Percentiles rank a stretch among this genome's conserved stretches.
Conservation (phyloP, 2,888 invertebrate genomes). For the Pyrocoelia pectoralis region DNA sequence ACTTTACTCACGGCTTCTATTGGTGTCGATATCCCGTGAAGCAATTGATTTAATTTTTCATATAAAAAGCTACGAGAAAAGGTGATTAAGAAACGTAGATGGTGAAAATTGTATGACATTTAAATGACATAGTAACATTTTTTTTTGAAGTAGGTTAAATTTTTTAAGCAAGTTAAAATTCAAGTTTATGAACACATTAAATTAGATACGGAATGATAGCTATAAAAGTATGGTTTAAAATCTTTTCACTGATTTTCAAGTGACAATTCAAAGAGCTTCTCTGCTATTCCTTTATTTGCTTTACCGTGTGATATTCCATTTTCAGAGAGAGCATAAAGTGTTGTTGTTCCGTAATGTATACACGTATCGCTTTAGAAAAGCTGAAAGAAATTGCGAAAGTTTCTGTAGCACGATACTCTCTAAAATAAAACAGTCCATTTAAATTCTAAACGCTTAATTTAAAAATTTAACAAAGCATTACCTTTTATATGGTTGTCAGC, state of each 20-base stretch:
- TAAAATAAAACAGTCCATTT: slow-evolving; percentile 10
- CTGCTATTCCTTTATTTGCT: background rate
- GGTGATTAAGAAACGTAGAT: no score
- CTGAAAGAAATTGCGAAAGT: slow-evolving; percentile 2
- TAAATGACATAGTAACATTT: no score
- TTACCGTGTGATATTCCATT: background rate
- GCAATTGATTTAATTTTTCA: no score
- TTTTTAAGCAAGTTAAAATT: no score
- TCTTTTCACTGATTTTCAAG: background rate
- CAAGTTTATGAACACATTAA: no score
- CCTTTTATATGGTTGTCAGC: background rate
- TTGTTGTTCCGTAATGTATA: slow-evolving; percentile 2
- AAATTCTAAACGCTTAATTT: slow-evolving; percentile 10
- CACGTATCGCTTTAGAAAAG: background rate
- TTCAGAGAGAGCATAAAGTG: background rate
- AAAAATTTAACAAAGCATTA: slow-evolving; percentile 11
- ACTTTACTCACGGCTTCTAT: no score
- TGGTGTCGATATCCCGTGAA: no score
- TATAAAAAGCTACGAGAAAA: no score
- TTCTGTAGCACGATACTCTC: background rate
- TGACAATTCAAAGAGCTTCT: background rate
- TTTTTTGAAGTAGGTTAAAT: no score
- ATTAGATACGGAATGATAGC: no score
- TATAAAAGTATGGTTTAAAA: no score
- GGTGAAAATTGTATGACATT: no score